Evolutionary conservation across 2,797 vertebrate species (phyloP).

Genomic region (Melanotaenia boesemani): DNA sequence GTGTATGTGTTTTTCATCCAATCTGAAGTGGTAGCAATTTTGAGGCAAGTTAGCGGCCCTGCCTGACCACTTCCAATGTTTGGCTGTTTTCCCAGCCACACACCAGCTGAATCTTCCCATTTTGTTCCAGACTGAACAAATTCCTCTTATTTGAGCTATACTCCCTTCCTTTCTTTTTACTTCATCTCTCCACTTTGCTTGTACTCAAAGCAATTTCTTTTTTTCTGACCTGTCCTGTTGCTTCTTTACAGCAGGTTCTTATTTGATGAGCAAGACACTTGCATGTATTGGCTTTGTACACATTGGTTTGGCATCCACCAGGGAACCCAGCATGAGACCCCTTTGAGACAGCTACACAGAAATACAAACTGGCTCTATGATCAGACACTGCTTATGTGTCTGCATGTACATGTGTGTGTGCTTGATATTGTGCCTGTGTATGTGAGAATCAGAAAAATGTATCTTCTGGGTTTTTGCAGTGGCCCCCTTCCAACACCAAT

Average conservation of each 20-base stretch:
- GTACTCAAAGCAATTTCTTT: slow-evolving; percentile 26
- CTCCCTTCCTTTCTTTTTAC: neutral
- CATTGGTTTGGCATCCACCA: slow-evolving; percentile 39
- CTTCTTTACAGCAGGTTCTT: slow-evolving; percentile 36
- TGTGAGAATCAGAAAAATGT: slow-evolving; percentile 42
- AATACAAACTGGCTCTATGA: slow-evolving; percentile 54
- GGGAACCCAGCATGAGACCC: slow-evolving; percentile 53
- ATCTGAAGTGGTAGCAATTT: slow-evolving; percentile 22
- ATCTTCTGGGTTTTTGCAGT: slow-evolving; percentile 38
- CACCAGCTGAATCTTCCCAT: slow-evolving; percentile 16
- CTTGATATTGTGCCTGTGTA: slow-evolving; percentile 45
- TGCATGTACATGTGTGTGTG: slow-evolving; percentile 15
- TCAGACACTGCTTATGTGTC: slow-evolving; percentile 55
- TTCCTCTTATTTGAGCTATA: neutral
- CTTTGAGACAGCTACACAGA: slow-evolving; percentile 61
- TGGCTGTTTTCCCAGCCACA: slow-evolving; percentile 18
- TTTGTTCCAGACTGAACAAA: slow-evolving; percentile 32
- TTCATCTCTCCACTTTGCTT: slow-evolving; percentile 1
- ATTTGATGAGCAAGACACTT: slow-evolving; percentile 50
- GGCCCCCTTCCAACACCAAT: slow-evolving; percentile 38
- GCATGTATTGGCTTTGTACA: slow-evolving; percentile 6
- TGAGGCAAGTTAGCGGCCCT: neutral
- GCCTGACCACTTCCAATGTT: slow-evolving; percentile 5
- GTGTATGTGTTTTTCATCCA: slow-evolving; percentile 27
- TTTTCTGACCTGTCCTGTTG: slow-evolving; percentile 35